Percentiles rank a stretch among this genome's conserved stretches.
phyloP scores from a whole-genome alignment of 1,140 invertebrate species.

The Drosophila grimshawi region DNA sequence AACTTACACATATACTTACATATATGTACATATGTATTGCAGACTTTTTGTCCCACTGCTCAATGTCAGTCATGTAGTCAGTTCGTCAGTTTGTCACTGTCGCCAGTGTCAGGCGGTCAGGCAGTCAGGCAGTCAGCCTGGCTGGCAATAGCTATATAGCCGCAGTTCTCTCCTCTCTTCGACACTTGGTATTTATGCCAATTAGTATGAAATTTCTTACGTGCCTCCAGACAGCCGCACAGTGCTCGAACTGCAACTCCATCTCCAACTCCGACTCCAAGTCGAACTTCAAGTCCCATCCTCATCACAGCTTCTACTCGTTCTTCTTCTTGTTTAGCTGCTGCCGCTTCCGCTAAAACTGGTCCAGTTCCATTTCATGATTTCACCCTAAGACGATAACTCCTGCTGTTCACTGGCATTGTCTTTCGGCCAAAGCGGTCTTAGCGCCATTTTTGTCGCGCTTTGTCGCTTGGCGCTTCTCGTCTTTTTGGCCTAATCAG shows the following conservation, averaged over 20 bases:
- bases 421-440: slow-evolving; percentile 45
- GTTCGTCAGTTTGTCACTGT: slow-evolving; percentile 61
- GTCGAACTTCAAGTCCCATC: slow-evolving; percentile 35
- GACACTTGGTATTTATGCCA: slow-evolving; percentile 84
- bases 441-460: slow-evolving; percentile 82
- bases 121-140: no score
- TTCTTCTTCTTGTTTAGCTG: slow-evolving; percentile 21
- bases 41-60: slow-evolving; percentile 43
- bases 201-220: slow-evolving; percentile 85
- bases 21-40: slow-evolving; percentile 16
- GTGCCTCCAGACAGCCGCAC: slow-evolving; percentile 73
- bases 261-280: slow-evolving; percentile 43
- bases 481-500: slow-evolving; percentile 61
- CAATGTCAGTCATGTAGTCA: slow-evolving; percentile 74
- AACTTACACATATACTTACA: slow-evolving; percentile 1
- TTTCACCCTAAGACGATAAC: slow-evolving; percentile 78
- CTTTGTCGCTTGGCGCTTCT: slow-evolving; percentile 57
- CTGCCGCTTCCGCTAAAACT: slow-evolving; percentile 82
- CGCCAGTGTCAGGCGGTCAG: slow-evolving; percentile 35
- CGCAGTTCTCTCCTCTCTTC: slow-evolving; percentile 55
- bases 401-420: slow-evolving; percentile 47
- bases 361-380: slow-evolving; percentile 81
- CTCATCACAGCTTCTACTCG: slow-evolving; percentile 8
- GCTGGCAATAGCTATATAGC: slow-evolving; percentile 28
- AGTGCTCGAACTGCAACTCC: slow-evolving; percentile 26